Conservation (phyloP, 2,113 vertebrate species). For the Cervus canadensis region DNA sequence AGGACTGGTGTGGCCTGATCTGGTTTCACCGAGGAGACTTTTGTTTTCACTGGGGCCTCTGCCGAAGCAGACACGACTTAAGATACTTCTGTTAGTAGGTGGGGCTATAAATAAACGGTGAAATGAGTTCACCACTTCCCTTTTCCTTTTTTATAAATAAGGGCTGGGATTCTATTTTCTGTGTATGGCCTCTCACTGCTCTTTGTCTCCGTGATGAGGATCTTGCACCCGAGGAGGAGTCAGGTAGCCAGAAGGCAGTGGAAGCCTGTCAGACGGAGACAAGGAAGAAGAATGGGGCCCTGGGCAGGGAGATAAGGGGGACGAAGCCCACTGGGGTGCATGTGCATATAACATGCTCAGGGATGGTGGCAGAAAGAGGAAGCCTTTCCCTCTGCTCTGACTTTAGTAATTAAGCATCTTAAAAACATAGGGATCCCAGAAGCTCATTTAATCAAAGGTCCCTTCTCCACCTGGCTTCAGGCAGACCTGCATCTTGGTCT, state of each 20-base stretch:
- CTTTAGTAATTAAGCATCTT: background rate
- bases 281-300: background rate
- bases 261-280: background rate
- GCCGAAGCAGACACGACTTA: background rate
- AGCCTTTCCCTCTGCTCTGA: background rate
- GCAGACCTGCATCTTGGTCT: background rate
- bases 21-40: background rate
- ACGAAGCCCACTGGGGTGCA: accelerated
- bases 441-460: background rate
- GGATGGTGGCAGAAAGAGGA: background rate
- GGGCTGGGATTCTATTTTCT: constrained; percentile 37
- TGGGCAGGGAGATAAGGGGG: background rate
- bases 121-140: background rate
- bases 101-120: background rate
- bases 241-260: background rate
- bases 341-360: accelerated
- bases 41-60: background rate
- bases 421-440: background rate
- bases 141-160: background rate
- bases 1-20: background rate
- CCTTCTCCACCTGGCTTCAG: background rate
- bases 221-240: background rate
- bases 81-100: background rate
- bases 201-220: background rate
- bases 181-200: background rate